Evolutionary conservation across 1,140 invertebrate species (phyloP).

Genomic region (Chrysopa pallens): DNA sequence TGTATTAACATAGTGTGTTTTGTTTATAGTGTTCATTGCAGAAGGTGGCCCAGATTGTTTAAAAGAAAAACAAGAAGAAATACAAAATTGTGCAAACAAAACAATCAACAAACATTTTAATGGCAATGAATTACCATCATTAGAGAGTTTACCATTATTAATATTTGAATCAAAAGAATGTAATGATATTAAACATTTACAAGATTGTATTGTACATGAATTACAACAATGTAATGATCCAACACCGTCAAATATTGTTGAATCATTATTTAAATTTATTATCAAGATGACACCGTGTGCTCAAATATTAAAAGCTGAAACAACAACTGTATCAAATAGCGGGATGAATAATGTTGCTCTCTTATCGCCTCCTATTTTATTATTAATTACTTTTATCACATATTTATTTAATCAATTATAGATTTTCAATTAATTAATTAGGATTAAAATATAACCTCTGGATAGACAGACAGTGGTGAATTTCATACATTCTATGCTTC

Average conservation of each 20-base stretch:
- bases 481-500: too few relatives aligned
- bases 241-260: conserved; percentile 59
- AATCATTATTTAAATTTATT: conserved; percentile 55
- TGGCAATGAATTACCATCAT: conserved; percentile 21
- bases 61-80: conserved; percentile 31
- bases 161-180: conserved; percentile 30
- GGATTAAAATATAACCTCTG: too few relatives aligned
- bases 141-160: conserved; percentile 31
- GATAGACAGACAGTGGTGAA: too few relatives aligned
- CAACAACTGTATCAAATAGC: too few relatives aligned
- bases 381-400: too few relatives aligned
- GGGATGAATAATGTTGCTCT: too few relatives aligned
- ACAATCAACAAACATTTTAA: conserved; percentile 27
- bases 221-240: conserved; percentile 49
- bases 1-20: too few relatives aligned
- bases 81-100: conserved; percentile 41
- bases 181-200: conserved; percentile 37
- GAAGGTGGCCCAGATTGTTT: conserved; percentile 59
- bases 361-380: too few relatives aligned
- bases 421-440: too few relatives aligned
- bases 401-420: too few relatives aligned
- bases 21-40: conserved; percentile 58
- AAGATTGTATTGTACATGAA: conserved; percentile 39
- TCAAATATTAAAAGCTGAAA: too few relatives aligned
- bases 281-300: conserved; percentile 46